Percentiles rank a stretch among this genome's conserved stretches.
phyloP scores from a whole-genome alignment of 92 coral and sea anemone species.

The Porites cylindrica region DNA sequence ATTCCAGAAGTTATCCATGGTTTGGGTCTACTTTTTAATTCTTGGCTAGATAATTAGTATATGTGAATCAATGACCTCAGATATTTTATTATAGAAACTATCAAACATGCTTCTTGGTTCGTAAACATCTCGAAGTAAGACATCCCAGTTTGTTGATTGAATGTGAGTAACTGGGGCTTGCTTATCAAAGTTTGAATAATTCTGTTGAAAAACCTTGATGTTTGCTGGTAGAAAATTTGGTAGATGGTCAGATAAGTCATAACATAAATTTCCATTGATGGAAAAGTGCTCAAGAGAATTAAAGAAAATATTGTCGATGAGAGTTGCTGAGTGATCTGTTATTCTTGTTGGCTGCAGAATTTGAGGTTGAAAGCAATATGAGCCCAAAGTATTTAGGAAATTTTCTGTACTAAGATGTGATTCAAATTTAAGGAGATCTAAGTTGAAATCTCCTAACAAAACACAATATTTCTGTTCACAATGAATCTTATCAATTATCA shows the following conservation, averaged over 20 bases:
- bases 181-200: slow-evolving; percentile 30
- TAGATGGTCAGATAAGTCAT: slow-evolving; percentile 27
- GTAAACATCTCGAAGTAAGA: background rate
- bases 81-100: background rate
- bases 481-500: no score
- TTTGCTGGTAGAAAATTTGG: slow-evolving; percentile 38
- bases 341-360: no score
- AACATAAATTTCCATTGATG: slow-evolving; percentile 27
- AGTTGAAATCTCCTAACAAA: slow-evolving; percentile 4
- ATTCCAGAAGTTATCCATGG: background rate
- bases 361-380: no score
- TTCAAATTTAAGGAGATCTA: background rate
- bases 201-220: slow-evolving; percentile 22
- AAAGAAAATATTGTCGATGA: background rate
- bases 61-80: background rate
- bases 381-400: background rate
- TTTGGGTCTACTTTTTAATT: slow-evolving; percentile 17
- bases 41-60: slow-evolving; percentile 3
- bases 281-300: slow-evolving; percentile 18
- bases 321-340: no score
- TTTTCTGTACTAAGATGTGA: background rate
- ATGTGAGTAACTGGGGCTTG: slow-evolving; percentile 4
- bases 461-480: background rate
- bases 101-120: slow-evolving; percentile 20
- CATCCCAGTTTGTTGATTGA: slow-evolving; percentile 15